phyloP scores from a whole-genome alignment of 1,140 invertebrate species.

The Trichonephila clavata region DNA sequence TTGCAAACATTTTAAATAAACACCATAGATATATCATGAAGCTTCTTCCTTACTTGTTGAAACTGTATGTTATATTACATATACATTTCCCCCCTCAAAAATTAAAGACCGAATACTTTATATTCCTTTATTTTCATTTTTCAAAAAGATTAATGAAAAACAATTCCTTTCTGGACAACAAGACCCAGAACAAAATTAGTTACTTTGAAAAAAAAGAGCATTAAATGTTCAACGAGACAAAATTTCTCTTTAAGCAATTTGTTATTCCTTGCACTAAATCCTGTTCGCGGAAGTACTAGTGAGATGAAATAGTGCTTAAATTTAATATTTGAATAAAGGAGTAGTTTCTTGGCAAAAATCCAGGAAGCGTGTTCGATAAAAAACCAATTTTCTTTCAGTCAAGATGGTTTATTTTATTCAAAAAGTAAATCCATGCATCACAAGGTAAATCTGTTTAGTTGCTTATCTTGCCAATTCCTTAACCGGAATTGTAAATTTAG shows the following conservation, averaged over 20 bases:
- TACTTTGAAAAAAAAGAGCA: no score
- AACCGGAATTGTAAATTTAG: neutral
- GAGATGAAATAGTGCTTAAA: neutral
- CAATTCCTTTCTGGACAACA: no score
- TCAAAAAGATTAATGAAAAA: no score
- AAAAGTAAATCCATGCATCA: neutral
- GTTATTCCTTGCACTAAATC: neutral
- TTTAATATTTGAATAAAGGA: constrained; percentile 7
- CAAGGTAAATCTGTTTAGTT: neutral
- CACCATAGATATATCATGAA: no score
- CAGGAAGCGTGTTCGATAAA: neutral
- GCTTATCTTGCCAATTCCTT: neutral
- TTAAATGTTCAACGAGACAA: no score
- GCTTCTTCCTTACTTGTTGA: no score
- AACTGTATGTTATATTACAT: no score
- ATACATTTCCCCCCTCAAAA: no score
- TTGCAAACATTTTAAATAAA: no score
- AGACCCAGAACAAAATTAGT: no score
- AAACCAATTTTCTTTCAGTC: neutral
- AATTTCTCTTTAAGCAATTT: neutral
- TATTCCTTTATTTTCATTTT: no score
- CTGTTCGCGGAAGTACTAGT: neutral
- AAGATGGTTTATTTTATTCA: neutral
- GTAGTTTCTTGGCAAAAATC: neutral
- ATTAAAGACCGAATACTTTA: no score